Percentiles rank a stretch among this genome's conserved stretches.
Conservation (phyloP, 2,797 vertebrate species). For the Garrulus glandarius region DNA sequence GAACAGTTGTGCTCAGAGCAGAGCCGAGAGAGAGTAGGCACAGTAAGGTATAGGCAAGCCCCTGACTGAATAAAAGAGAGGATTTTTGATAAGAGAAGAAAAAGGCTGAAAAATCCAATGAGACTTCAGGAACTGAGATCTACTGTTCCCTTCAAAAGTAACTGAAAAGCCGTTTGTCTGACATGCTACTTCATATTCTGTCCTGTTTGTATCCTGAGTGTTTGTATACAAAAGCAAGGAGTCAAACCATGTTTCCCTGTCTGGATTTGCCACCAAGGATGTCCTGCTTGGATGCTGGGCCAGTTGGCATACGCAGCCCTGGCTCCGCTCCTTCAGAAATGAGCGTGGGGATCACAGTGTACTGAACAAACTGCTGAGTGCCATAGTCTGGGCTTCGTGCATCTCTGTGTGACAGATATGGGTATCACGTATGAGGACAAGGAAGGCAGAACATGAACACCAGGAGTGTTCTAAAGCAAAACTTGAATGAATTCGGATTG, state of each 20-base stretch:
- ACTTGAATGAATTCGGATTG: neutral
- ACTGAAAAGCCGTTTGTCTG: neutral
- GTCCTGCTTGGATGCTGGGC: neutral
- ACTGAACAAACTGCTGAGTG: neutral
- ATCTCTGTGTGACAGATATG: neutral
- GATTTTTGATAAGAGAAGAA: neutral
- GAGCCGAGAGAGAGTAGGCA: neutral
- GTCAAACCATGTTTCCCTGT: neutral
- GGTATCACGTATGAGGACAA: neutral
- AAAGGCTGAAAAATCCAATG: neutral
- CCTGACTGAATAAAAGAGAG: neutral
- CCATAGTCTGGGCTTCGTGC: neutral
- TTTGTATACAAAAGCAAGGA: neutral
- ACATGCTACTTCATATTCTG: neutral
- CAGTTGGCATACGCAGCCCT: fast-evolving
- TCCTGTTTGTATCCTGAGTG: neutral
- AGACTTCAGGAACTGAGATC: neutral
- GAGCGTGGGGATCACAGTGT: neutral
- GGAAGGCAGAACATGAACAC: neutral
- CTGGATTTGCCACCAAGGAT: neutral
- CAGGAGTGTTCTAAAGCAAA: neutral
- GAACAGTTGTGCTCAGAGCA: neutral
- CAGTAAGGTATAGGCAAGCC: neutral
- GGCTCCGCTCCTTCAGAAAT: neutral
- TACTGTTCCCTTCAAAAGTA: neutral